Conservation (phyloP, 2,888 invertebrate genomes). For the Bugula neritina region DNA sequence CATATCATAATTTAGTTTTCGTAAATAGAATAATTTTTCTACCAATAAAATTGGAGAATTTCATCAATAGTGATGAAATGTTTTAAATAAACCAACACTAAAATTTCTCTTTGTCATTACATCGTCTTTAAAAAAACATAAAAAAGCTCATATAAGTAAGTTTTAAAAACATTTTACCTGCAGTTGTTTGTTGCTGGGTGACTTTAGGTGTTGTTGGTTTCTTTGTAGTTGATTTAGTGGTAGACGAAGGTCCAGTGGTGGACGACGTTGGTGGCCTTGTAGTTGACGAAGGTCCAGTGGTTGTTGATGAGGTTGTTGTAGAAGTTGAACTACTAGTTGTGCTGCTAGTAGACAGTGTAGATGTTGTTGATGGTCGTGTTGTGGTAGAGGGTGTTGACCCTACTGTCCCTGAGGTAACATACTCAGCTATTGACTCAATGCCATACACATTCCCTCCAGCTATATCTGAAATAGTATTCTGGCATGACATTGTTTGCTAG, state of each 20-base stretch:
- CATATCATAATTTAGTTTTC: too few relatives aligned
- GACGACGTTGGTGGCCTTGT: neutral
- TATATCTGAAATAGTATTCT: neutral
- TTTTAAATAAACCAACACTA: too few relatives aligned
- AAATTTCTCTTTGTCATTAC: too few relatives aligned
- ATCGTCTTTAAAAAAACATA: too few relatives aligned
- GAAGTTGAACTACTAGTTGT: neutral
- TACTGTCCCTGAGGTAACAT: neutral
- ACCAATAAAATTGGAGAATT: too few relatives aligned
- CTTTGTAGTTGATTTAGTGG: neutral
- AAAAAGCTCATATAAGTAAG: too few relatives aligned
- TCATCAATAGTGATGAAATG: too few relatives aligned
- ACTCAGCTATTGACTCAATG: neutral
- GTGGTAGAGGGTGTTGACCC: neutral
- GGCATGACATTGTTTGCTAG: neutral
- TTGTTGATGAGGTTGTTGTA: constrained; percentile 5
- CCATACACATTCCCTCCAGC: neutral
- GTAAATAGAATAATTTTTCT: too few relatives aligned
- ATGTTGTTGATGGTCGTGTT: neutral
- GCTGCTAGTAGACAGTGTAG: neutral
- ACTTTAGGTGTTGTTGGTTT: too few relatives aligned
- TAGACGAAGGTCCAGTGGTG: neutral
- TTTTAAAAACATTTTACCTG: too few relatives aligned
- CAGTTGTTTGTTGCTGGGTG: too few relatives aligned
- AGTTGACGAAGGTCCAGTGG: neutral